A percentile compares a stretch with the other conserved stretches of the same genome.
phyloP scores from a whole-genome alignment of 2,113 vertebrate species.

The Willisornis vidua region DNA sequence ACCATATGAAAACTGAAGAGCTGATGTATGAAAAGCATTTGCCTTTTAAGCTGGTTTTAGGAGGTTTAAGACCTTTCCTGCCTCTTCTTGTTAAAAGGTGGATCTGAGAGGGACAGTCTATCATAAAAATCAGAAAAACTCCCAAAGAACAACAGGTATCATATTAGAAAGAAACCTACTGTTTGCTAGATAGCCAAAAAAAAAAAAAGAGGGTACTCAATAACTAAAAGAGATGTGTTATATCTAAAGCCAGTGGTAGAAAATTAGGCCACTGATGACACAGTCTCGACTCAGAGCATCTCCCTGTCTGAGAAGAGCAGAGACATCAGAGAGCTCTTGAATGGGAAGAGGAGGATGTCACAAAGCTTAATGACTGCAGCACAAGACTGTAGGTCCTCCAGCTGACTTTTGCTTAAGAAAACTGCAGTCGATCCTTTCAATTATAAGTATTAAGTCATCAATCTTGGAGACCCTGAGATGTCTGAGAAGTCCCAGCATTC shows the following conservation, averaged over 20 bases:
- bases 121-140: background rate
- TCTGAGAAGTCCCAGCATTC: background rate
- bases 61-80: background rate
- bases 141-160: background rate
- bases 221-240: background rate
- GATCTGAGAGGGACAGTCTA: background rate
- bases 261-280: background rate
- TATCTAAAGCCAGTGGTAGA: background rate
- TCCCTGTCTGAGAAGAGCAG: background rate
- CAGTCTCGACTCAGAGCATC: background rate
- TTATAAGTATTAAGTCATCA: background rate
- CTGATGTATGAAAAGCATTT: constrained; percentile 49
- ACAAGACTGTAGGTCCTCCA: background rate
- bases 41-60: constrained; percentile 23
- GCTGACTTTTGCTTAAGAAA: background rate
- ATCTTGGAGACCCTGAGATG: background rate
- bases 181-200: background rate
- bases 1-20: constrained; percentile 20
- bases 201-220: background rate
- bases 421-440: background rate
- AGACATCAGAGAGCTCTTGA: background rate
- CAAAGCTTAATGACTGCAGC: background rate
- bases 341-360: background rate
- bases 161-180: background rate
- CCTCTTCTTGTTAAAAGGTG: background rate